phyloP scores from a whole-genome alignment of 2,113 vertebrate species.

The Pluvialis apricaria region DNA sequence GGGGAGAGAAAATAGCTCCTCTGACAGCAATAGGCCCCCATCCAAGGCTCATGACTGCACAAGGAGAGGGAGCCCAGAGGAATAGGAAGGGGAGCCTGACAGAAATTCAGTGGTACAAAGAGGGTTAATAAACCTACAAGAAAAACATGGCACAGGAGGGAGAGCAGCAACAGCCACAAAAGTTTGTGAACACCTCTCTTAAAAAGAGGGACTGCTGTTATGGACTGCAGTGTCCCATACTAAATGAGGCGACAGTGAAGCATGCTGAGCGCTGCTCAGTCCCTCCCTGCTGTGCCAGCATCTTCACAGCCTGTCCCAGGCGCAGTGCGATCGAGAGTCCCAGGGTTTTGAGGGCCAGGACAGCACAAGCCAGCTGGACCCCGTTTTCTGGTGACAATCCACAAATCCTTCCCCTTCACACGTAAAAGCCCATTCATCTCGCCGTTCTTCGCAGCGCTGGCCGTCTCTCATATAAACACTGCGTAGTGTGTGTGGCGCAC shows the following conservation, averaged over 20 bases:
- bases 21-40: neutral
- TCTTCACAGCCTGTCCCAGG: neutral
- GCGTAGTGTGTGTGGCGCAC: neutral
- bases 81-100: neutral
- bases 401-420: neutral
- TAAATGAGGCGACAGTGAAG: neutral
- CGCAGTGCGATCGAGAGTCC: fast-evolving
- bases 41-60: neutral
- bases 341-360: neutral
- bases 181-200: neutral
- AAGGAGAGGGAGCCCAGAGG: neutral
- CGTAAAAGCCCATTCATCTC: neutral
- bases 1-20: neutral
- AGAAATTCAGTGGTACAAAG: neutral
- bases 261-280: fast-evolving
- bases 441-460: neutral
- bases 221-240: fast-evolving
- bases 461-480: neutral
- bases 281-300: neutral
- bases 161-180: neutral
- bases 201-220: neutral
- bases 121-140: neutral
- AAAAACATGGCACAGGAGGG: neutral
- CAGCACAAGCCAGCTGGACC: neutral
- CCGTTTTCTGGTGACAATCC: neutral